Base-by-base conservation (phyloP, 2,888 invertebrate species). In the Trissolcus brochymenae region DNA sequence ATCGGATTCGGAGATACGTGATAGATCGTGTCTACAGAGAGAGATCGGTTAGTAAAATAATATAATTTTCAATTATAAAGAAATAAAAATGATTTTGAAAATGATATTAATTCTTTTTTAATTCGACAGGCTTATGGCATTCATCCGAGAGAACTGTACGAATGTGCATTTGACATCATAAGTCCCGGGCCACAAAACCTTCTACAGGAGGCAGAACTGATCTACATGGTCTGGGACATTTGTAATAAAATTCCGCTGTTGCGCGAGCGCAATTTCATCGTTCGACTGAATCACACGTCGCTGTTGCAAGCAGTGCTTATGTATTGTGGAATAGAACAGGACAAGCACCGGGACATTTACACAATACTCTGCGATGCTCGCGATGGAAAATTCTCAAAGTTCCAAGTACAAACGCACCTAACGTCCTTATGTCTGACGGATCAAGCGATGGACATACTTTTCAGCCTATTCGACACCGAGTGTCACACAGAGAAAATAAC, bases 101-200 rank as follows among this genome's bases (percentile, higher is more conserved):
- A 43, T 29, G 4, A 29, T 43, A 43, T 50, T 50, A 17, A 56
- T 11, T 35, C 40, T 16, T 19, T 19, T 25, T 25, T 6, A 25
- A 50, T 73, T 79, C 74, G 0, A 43, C 84, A 90, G 82, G 89
- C 90, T 6, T 88, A 88, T 78, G 96, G 96, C 0, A 94, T 95
- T 83, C 96, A 97, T 89, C 98, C 98, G 0, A 92, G 94, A 78
- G 97, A 98, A 90, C 91, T 95, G 16, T 93, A 94, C 68, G 97
- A 98, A 88, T 97, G 97, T 89, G 96, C 96, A 1, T 98, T 98
- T 89, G 98, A 98, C 88, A 95, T 98, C 74, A 94, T 98, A 35
- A 94, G 95, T 4, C 93, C 96, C 1, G 92, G 91, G 74, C 91
- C 92, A 71, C 94, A 92, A 71, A 92, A 93, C 81, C 90, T 95